Base-by-base conservation (phyloP, 2,888 invertebrate genomes). In the Cordilura impudica region DNA sequence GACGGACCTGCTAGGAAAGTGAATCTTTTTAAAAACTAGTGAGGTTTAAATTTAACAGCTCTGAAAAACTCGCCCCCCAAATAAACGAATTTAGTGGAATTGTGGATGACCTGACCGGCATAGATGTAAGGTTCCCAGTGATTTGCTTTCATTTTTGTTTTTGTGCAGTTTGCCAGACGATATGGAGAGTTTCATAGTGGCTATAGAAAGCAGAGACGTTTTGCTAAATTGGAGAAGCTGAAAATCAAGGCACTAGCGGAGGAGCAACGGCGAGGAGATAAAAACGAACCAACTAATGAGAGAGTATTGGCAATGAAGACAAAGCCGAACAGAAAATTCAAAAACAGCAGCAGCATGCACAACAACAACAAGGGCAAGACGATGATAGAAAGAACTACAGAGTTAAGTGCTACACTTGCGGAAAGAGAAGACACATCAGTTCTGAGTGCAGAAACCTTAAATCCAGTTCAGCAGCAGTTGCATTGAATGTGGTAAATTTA, bases 401-500 rank as follows among this genome's bases (percentile, higher is more conserved):
- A 47, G 10, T 69, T 4, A 75, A 19, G n/a, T 75, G 45, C 35
- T 75, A 56, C 53, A 53, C 16, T 12, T 74, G 74, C 19, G 66
- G 66, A 6, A 19, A 65, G 47, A 39, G 18, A 21, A 18, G 74
- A n/a, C 26, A 67, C 29, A 39, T 67, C 6, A 53, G 45, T 21
- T 35, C 67, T 4, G 45, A 56, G 12, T 67, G 67, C 16, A 43
- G 16, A 47, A 45, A 45, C 8, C 8, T 29, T 4, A 45, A 5
- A 14, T 14, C 35, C 12, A 29, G 14, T 5, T 10, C 2, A 10
- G 19, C 10, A 26, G 43, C 39, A 31, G 21, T 31, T 6, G 26
- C 26, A 26, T 26, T 26, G 3, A 26, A 6, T 26, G 26, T 6
- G 6, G n/a, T n/a, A n/a, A n/a, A n/a, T n/a, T 6, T 4, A 4